Percentiles rank a stretch among this genome's conserved stretches.
These are phyloP conservation scores for Aspidoscelis tigris DNA, from an alignment of 2,113 vertebrate species.

Conservation along the genomic window DNA sequence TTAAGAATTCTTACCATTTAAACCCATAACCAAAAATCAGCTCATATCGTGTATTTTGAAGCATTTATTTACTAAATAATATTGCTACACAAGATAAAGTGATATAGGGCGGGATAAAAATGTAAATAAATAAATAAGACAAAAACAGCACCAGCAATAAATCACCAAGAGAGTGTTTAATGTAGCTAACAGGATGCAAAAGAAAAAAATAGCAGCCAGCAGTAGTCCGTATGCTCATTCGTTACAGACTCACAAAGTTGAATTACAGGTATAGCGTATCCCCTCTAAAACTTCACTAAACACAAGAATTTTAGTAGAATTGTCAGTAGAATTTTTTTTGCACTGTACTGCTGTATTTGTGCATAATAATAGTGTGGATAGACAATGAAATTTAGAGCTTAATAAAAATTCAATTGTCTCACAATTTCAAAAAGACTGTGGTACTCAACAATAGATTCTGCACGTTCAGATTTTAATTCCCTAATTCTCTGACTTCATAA, in stretches of 20 bases:
- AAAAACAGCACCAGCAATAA: not conserved
- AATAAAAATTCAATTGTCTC: no score
- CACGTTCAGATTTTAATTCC: not conserved
- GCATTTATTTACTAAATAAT: not conserved
- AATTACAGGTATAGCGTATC: no score
- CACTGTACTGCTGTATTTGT: no score
- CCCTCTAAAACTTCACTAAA: no score
- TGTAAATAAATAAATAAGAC: not conserved
- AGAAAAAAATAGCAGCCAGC: not conserved
- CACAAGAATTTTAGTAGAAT: no score
- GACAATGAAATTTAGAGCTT: no score
- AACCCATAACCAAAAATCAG: not conserved
- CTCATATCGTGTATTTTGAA: not conserved
- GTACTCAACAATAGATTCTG: not conserved
- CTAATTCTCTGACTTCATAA: no score
- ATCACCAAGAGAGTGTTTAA: not conserved
- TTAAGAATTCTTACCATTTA: no score
- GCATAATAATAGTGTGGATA: no score
- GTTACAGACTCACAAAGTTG: not conserved
- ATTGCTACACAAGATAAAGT: not conserved
- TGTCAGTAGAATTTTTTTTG: no score
- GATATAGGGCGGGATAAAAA: not conserved
- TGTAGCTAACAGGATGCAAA: not conserved
- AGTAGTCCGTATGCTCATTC: no score
- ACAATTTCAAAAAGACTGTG: no score